Conservation (phyloP, 2,797 vertebrate species). For the Gila robusta region DNA sequence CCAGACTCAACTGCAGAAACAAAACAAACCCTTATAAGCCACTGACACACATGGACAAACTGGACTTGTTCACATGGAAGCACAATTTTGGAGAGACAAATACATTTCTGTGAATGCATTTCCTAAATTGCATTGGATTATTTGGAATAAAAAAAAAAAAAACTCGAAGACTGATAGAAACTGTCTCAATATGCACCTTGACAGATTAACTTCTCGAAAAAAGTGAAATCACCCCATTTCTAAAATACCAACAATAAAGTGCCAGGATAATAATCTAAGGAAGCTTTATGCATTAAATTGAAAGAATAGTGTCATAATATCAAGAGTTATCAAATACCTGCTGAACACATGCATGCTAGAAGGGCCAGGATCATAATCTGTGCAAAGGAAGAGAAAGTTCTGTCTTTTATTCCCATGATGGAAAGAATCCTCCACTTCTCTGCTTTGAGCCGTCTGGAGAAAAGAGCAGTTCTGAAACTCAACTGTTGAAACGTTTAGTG, state of each 20-base stretch:
- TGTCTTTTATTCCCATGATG: slow-evolving; percentile 30
- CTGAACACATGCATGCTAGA: slow-evolving; percentile 22
- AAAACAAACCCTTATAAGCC: neutral
- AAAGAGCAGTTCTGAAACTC: slow-evolving; percentile 5
- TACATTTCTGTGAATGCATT: neutral
- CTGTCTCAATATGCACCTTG: neutral
- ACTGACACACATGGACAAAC: neutral
- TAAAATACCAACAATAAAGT: neutral
- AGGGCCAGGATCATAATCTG: slow-evolving; percentile 17
- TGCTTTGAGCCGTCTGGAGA: neutral
- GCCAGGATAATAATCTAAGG: neutral
- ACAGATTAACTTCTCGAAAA: neutral
- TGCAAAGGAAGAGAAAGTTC: slow-evolving; percentile 8
- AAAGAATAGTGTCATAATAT: neutral
- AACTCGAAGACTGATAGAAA: neutral
- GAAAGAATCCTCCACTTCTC: neutral
- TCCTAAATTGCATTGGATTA: neutral
- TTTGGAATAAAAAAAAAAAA: neutral
- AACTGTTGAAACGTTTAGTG: neutral
- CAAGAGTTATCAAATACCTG: slow-evolving; percentile 24
- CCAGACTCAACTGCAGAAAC: slow-evolving; percentile 26
- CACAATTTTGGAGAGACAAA: neutral
- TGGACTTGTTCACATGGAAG: neutral
- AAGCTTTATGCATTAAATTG: neutral
- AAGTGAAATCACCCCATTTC: neutral